Evolutionary conservation across 2,888 invertebrate species (phyloP).

Genomic region (Sphinx pinastri): DNA sequence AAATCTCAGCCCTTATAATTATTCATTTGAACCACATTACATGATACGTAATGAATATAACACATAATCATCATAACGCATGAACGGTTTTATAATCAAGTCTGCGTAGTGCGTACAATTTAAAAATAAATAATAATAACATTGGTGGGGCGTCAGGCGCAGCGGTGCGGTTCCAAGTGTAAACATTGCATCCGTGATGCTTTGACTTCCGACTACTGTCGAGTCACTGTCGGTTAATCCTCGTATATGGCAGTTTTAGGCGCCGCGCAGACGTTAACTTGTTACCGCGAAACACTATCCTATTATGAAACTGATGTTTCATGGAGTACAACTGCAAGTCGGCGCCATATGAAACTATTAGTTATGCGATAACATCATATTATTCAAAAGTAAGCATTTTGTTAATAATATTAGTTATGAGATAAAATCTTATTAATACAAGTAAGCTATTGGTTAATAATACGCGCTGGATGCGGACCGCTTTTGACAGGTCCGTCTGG

Average conservation of each 20-base stretch:
- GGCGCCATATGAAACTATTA: too few species aligned
- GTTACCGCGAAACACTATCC: too few species aligned
- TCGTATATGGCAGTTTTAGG: conserved; percentile 6
- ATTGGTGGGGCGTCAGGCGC: conserved; percentile 44
- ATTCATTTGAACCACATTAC: not conserved
- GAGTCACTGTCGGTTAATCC: conserved; percentile 4
- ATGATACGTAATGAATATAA: not conserved
- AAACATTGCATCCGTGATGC: conserved; percentile 75
- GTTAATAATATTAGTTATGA: too few species aligned
- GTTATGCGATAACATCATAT: too few species aligned
- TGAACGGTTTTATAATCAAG: not conserved
- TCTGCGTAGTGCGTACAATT: conserved; percentile 36
- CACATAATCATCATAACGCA: not conserved
- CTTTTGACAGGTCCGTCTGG: too few species aligned
- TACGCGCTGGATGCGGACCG: too few species aligned
- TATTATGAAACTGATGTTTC: too few species aligned
- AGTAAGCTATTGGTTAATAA: too few species aligned
- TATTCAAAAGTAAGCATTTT: not conserved
- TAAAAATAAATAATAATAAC: conserved; percentile 80
- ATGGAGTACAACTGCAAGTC: too few species aligned
- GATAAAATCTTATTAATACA: too few species aligned
- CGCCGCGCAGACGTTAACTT: too few species aligned
- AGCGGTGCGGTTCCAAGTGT: conserved; percentile 70
- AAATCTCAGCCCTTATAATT: too few species aligned
- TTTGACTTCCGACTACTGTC: conserved; percentile 62